Percentiles rank a stretch among this genome's conserved stretches.
These are phyloP conservation scores for Lepidurus apus DNA, from an alignment of 1,140 invertebrate genomes.

Conservation along the genomic window DNA sequence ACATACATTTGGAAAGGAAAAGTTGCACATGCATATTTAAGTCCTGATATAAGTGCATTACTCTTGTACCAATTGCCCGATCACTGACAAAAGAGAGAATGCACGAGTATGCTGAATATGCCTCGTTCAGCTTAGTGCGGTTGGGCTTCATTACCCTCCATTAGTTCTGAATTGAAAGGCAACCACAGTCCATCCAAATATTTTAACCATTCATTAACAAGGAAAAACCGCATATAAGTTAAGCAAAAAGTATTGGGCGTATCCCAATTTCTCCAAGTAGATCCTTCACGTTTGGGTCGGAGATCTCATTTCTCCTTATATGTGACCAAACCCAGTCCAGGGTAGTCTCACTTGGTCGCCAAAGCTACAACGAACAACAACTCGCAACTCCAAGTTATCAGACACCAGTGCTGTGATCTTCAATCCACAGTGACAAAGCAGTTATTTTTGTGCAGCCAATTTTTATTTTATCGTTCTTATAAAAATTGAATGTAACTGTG, in stretches of 20 bases:
- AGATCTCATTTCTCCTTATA: constrained; percentile 4
- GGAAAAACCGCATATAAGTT: not conserved
- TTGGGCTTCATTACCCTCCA: not conserved
- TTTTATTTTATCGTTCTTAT: too few relatives aligned
- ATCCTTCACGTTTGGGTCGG: not conserved
- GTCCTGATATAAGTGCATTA: too few relatives aligned
- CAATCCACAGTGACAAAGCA: not conserved
- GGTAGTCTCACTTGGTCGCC: not conserved
- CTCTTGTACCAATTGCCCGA: too few relatives aligned
- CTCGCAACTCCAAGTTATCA: not conserved
- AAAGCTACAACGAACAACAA: not conserved
- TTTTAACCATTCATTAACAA: not conserved
- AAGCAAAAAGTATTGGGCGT: not conserved
- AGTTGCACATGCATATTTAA: too few relatives aligned
- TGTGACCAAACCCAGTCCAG: not conserved
- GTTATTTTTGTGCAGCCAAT: not conserved
- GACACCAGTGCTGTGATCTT: not conserved
- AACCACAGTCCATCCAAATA: not conserved
- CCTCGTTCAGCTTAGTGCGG: too few relatives aligned
- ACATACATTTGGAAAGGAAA: too few relatives aligned
- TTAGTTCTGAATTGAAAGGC: not conserved
- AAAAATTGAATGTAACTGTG: not conserved
- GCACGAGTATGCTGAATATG: too few relatives aligned
- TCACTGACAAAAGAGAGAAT: too few relatives aligned
- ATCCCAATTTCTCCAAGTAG: constrained; percentile 1